Evolutionary conservation across 2,113 vertebrate genomes (phyloP).

Genomic region (Mormoops blainvillei): DNA sequence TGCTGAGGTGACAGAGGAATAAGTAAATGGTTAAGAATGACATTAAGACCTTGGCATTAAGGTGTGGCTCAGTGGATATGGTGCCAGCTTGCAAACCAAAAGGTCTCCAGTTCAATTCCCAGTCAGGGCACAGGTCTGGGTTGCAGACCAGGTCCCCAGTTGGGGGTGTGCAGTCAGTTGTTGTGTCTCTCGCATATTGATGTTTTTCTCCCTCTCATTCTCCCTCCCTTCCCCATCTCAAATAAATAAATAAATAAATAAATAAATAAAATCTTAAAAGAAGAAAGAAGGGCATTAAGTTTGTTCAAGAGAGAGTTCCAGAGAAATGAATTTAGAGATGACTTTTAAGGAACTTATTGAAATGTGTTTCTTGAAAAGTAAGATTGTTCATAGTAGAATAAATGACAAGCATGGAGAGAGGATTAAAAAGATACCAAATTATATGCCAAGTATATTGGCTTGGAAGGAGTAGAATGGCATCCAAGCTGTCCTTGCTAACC

Average conservation of each 20-base stretch:
- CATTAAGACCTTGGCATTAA: too few relatives aligned
- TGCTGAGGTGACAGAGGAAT: background rate
- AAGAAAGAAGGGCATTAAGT: background rate
- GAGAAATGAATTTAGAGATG: constrained; percentile 1
- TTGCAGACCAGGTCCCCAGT: too few relatives aligned
- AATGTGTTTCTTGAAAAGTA: constrained; percentile 16
- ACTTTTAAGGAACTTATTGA: background rate
- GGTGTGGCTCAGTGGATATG: too few relatives aligned
- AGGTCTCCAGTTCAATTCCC: too few relatives aligned
- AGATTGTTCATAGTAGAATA: background rate
- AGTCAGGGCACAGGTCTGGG: too few relatives aligned
- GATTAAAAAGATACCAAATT: background rate
- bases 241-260: too few relatives aligned
- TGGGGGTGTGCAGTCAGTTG: too few relatives aligned
- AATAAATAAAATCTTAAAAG: too few relatives aligned
- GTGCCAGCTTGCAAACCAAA: too few relatives aligned
- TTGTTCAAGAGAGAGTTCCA: background rate
- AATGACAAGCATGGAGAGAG: background rate
- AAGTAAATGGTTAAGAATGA: background rate
- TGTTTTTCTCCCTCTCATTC: too few relatives aligned
- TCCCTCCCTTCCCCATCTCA: too few relatives aligned
- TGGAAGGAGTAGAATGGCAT: background rate
- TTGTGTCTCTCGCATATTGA: too few relatives aligned
- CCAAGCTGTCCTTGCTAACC: background rate
- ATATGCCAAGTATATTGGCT: background rate